phyloP scores from a whole-genome alignment of 2,888 invertebrate genomes.

The Brachypterus glaber region DNA sequence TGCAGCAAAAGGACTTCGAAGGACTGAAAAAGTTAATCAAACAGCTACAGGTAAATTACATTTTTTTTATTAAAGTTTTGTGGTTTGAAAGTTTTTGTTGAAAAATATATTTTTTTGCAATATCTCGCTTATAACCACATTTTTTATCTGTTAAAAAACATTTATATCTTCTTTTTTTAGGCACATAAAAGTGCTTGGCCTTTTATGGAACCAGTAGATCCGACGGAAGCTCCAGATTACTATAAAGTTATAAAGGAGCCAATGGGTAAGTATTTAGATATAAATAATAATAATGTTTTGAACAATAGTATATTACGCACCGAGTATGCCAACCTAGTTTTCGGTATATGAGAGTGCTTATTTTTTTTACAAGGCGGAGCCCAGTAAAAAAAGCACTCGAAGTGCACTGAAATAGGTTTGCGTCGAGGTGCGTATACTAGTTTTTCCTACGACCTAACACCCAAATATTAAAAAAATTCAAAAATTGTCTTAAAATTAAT shows the following conservation, averaged over 20 bases:
- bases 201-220: constrained; percentile 95
- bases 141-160: background rate
- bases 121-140: constrained; percentile 15
- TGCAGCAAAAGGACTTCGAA: constrained; percentile 70
- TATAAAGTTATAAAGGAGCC: constrained; percentile 93
- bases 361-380: no score
- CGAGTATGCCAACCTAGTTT: background rate
- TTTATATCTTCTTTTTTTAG: constrained; percentile 41
- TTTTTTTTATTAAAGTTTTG: constrained; percentile 7
- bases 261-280: constrained; percentile 81
- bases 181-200: constrained; percentile 95
- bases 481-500: no score
- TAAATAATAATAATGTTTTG: no score
- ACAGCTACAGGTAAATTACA: constrained; percentile 65
- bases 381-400: no score
- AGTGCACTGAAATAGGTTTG: no score
- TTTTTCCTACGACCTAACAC: no score
- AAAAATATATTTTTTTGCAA: constrained; percentile 1
- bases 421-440: no score
- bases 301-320: no score
- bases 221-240: constrained; percentile 92
- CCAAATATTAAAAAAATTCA: no score
- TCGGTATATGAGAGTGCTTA: no score
- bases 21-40: constrained; percentile 77
- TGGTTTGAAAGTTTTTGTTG: constrained; percentile 1